Base-by-base conservation (phyloP, 2,888 invertebrate genomes). In the Octonoba sinensis region DNA sequence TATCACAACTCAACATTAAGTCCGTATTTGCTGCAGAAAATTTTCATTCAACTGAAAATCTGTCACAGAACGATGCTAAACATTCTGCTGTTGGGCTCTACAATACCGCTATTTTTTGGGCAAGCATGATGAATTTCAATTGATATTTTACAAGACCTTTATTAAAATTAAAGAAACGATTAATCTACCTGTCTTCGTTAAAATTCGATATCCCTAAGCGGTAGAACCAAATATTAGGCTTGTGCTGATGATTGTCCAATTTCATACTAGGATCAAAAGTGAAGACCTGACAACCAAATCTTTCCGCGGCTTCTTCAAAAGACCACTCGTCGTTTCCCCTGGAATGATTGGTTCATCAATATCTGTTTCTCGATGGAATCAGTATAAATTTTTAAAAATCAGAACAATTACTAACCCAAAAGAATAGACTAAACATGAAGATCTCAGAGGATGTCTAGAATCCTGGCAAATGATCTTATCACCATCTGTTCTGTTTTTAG, bases 231-330 rank as follows among this genome's bases (percentile, higher is more conserved):
- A 86, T 76, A 8, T 84, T 72, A 71, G 86, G 86, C 73, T 87
- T 88, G 84, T 74, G 84, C 11, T 70, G 20, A 49, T 82, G 82
- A 11, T 69, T 54, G 16, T 65, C 72, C 24, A 69, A 16, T 44
- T 70, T 64, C 27, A 85, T 74, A 54, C 84, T 79, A 3, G 85
- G 88, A 82, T 88, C 88, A 85, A 87, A 88, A 3, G 88, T 87
- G 85, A 87, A 85, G 3, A 88, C 88, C 71, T 86, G 86, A 83
- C 89, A 89, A 13, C 85, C 85, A 44, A 79, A 83, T 24, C 71
- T 73, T 20, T 71, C 82, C 46, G 82, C 76, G 13, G 82, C 83
- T 46, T 85, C 84, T 70, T 85, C 85, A 54, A 85, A 85, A 8
- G 84, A 79, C 85, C 85, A 85, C 27, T 85, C 84, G 72, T 84